Percentiles rank a stretch among this genome's conserved stretches.
Conservation (phyloP, 2,113 vertebrate genomes). For the western clawed frog (Xenopus tropicalis) region UCB_Xtro_10.0 CM004445.2:48402001-48402500, state of each 20-base stretch:
- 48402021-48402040: too few species aligned
- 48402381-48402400: too few species aligned
- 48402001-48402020: too few species aligned
- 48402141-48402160: constrained; percentile 92
- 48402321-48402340: constrained; percentile 83
- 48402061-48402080: too few species aligned
- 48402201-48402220: constrained; percentile 96
- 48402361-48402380: too few species aligned
- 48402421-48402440: too few species aligned
- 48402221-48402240: constrained; percentile 94
- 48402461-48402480: too few species aligned
- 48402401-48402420: too few species aligned
- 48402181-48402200: constrained; percentile 96
- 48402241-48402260: constrained; percentile 93
- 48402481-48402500: too few species aligned
- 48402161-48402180: constrained; percentile 94
- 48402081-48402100: not conserved
- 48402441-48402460: too few species aligned
- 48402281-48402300: constrained; percentile 97
- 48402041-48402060: too few species aligned
- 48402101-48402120: constrained; percentile 82
- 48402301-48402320: constrained; percentile 96
- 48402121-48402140: constrained; percentile 98
- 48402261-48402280: constrained; percentile 95
- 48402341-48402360: too few species aligned